Percentiles rank a stretch among this genome's conserved stretches.
Conservation (phyloP, 1,140 invertebrate species). For the Neuroterus valhalla region DNA sequence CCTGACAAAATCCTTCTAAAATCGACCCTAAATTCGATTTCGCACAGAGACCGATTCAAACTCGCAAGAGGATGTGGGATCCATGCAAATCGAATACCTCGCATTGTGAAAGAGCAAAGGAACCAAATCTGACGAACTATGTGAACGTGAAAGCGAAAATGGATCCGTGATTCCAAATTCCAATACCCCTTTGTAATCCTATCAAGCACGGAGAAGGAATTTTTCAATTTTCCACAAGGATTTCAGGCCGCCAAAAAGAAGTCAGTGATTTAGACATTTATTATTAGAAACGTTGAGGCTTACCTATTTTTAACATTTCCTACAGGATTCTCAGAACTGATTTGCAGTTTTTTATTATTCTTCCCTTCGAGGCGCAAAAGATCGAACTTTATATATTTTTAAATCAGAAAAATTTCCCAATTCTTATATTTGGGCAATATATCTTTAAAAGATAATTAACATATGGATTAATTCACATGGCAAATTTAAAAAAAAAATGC, state of each 20-base stretch:
- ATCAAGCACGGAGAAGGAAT: slow-evolving; percentile 14
- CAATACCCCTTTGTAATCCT: slow-evolving; percentile 22
- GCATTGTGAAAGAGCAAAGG: slow-evolving; percentile 26
- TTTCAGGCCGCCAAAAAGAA: not conserved
- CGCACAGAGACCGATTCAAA: slow-evolving; percentile 21
- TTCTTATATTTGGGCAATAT: no score
- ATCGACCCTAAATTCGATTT: slow-evolving; percentile 29
- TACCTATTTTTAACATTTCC: no score
- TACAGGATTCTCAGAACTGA: no score
- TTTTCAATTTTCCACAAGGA: slow-evolving; percentile 4
- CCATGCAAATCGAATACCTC: slow-evolving; percentile 25
- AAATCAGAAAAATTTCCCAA: no score
- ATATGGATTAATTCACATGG: no score
- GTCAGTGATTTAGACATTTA: no score
- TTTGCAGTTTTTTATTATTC: no score
- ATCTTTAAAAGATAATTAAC: no score
- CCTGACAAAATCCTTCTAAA: slow-evolving; percentile 16
- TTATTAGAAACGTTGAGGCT: no score
- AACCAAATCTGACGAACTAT: slow-evolving; percentile 30
- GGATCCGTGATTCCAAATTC: slow-evolving; percentile 16
- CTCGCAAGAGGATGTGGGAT: slow-evolving; percentile 21
- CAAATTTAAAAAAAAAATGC: no score
- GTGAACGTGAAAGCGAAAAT: slow-evolving; percentile 25
- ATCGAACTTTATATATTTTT: no score
- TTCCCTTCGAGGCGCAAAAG: no score